A percentile compares a stretch with the other conserved stretches of the same genome.
Evolutionary conservation across 92 coral and sea anemone genomes (phyloP).

Genomic region (Chrysogorgia sp.): DNA sequence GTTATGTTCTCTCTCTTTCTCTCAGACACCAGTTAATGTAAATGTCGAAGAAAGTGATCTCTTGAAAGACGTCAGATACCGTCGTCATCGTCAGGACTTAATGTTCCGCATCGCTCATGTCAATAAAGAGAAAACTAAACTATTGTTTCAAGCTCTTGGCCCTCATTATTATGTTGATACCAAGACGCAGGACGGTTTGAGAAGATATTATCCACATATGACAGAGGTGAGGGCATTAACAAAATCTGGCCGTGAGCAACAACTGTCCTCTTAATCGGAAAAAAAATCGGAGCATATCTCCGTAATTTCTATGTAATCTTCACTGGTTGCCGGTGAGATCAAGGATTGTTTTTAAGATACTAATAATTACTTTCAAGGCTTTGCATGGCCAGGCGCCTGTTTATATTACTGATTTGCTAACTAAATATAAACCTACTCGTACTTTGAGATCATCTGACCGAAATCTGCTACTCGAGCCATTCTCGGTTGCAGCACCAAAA

Average conservation of each 20-base stretch:
- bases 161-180: constrained; percentile 70
- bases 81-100: constrained; percentile 89
- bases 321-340: too few species aligned
- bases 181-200: constrained; percentile 23
- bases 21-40: constrained; percentile 74
- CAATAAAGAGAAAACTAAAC: constrained; percentile 88
- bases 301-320: too few species aligned
- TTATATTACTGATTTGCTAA: too few species aligned
- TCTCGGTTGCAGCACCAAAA: too few species aligned
- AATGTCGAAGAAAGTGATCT: constrained; percentile 84
- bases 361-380: too few species aligned
- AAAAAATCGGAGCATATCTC: too few species aligned
- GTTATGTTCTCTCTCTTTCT: neutral
- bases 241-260: too few species aligned
- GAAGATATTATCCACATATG: constrained; percentile 37
- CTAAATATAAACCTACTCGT: too few species aligned
- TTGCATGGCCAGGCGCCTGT: too few species aligned
- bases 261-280: neutral
- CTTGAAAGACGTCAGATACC: constrained; percentile 78
- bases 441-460: too few species aligned
- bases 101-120: constrained; percentile 96
- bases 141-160: constrained; percentile 75
- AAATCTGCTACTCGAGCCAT: too few species aligned
- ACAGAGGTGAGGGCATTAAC: constrained; percentile 1
- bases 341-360: too few species aligned